A percentile compares a stretch with the other conserved stretches of the same genome.
These are phyloP conservation scores for Pegoplata infirma DNA, from an alignment of 2,888 invertebrate genomes.

Conservation along the genomic window DNA sequence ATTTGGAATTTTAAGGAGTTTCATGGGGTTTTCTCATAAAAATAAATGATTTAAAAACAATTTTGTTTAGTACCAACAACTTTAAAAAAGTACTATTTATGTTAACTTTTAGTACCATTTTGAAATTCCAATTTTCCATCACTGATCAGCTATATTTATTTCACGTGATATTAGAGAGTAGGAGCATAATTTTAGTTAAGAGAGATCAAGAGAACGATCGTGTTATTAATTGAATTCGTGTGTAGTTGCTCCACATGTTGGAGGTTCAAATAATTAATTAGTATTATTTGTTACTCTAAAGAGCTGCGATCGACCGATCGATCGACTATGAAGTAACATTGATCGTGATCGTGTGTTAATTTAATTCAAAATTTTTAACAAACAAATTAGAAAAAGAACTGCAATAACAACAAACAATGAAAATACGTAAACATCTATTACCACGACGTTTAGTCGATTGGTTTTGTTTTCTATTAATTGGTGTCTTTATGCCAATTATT, in stretches of 20 bases:
- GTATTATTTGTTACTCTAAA: slow-evolving; percentile 5
- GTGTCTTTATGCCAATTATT: slow-evolving; percentile 68
- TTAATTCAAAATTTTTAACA: slow-evolving; percentile 2
- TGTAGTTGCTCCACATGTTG: neutral
- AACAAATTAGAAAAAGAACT: slow-evolving; percentile 2
- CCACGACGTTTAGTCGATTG: slow-evolving; percentile 71
- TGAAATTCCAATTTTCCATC: too few relatives aligned
- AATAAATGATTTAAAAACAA: too few relatives aligned
- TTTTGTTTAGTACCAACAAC: too few relatives aligned
- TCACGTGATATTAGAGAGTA: slow-evolving; percentile 27
- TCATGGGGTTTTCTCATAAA: too few relatives aligned
- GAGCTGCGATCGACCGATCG: neutral
- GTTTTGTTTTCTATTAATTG: slow-evolving; percentile 68
- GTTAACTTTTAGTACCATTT: too few relatives aligned
- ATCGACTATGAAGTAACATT: slow-evolving; percentile 1
- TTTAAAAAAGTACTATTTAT: too few relatives aligned
- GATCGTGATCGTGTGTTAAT: neutral
- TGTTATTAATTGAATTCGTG: neutral
- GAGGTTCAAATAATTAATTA: slow-evolving; percentile 9
- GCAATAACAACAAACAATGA: slow-evolving; percentile 60
- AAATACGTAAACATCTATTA: slow-evolving; percentile 67
- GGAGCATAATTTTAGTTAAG: too few relatives aligned
- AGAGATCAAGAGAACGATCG: neutral
- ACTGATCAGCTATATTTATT: too few relatives aligned
- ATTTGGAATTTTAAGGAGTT: too few relatives aligned